phyloP scores from a whole-genome alignment of 2,113 vertebrate genomes.

The Polyodon spathula region DNA sequence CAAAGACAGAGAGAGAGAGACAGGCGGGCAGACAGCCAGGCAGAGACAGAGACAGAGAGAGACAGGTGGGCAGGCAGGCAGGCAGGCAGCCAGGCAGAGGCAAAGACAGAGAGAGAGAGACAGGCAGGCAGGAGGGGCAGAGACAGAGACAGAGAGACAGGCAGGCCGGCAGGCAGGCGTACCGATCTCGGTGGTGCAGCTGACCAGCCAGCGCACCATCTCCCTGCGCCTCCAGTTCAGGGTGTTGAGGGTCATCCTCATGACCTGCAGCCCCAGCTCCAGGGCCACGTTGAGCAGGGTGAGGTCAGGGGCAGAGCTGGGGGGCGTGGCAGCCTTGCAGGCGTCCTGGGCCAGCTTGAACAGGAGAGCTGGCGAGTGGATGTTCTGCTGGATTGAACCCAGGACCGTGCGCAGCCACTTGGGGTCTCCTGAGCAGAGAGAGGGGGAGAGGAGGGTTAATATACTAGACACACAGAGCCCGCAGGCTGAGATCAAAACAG shows the following conservation, averaged over 20 bases:
- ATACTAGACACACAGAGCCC: too few relatives aligned
- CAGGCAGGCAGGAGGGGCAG: too few relatives aligned
- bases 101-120: too few relatives aligned
- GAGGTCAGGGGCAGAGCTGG: slow-evolving; percentile 25
- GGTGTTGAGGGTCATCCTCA: slow-evolving; percentile 46
- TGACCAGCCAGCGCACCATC: slow-evolving; percentile 52
- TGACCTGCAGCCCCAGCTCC: slow-evolving; percentile 48
- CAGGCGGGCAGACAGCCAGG: too few relatives aligned
- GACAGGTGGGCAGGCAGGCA: too few relatives aligned
- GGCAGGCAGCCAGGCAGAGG: too few relatives aligned
- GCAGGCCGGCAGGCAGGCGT: too few relatives aligned
- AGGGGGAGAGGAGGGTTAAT: fast-evolving
- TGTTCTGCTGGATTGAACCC: slow-evolving; percentile 44
- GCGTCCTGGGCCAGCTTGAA: slow-evolving; percentile 48
- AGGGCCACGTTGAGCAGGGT: slow-evolving; percentile 42
- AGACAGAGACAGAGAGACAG: too few relatives aligned
- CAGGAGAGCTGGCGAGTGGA: slow-evolving; percentile 42
- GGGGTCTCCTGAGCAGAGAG: slow-evolving; percentile 32
- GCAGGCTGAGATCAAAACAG: neutral
- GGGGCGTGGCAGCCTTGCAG: slow-evolving; percentile 42
- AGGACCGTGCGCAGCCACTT: slow-evolving; percentile 43
- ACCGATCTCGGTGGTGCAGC: slow-evolving; percentile 51
- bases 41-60: too few relatives aligned
- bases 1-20: too few relatives aligned
- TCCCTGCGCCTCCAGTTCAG: slow-evolving; percentile 49